Evolutionary conservation across 1,140 invertebrate species (phyloP), one percentile per base, ranked within the genome.

Genomic region (Cydia amplana): DNA sequence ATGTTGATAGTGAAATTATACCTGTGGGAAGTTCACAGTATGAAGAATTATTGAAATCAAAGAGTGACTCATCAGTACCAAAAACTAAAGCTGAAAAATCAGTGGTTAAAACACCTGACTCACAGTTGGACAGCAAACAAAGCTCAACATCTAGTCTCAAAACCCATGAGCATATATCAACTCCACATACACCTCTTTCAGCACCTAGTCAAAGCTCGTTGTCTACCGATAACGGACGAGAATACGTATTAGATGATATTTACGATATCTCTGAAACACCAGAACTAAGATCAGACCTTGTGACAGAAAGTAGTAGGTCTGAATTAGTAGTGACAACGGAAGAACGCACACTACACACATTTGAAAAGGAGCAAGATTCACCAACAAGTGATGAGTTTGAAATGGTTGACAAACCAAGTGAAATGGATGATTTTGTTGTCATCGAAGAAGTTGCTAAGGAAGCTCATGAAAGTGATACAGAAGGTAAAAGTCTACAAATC

Each of bases 321-420:
- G 94, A 94, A 89, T 84, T 93, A 70, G 84, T 93, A 55, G 85
- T 93, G 65, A 93, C 93, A 43, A 93, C 93, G 10, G 93, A 95
- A 84, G 94, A 95, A 77, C 92, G 92, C 81, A 91, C 93, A 1
- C 80, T 94, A 46, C 88, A 89, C 78, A 91, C 93, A 84, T 89
- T 85, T 72, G 87, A 95, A 87, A 94, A 95, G 92, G 93, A 95
- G 83, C 91, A 94, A 75, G 96, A 97, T 80, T 97, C 97, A 0
- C 97, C 97, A 1, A 96, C 95, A 49, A 96, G 96, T 85, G 97
- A 98, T 88, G 98, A 97, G 36, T 98, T 98, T 93, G 97, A 98
- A 94, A 94, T 97, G 88, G 93, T 97, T 0, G 96, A 97, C 80
- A 97, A 97, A 83, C 96, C 96, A 1, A 96, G 96, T 84, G 95